These are phyloP conservation scores for Halisarca cf. caerulea DNA, from an alignment of 37 sponge, comb jelly and placozoan species.

Conservation along the genomic window DNA sequence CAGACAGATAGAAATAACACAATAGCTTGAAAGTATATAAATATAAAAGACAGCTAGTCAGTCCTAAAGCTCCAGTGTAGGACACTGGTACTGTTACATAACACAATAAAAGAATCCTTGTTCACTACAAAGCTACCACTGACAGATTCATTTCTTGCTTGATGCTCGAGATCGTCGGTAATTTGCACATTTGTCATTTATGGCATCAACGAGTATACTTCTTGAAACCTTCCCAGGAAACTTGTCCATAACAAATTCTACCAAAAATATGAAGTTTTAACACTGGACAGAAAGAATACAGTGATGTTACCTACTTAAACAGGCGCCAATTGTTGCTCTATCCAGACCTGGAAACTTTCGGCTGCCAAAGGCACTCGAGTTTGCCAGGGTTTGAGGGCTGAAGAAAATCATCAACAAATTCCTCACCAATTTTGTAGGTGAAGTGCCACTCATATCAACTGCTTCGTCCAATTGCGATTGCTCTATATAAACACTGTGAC, in stretches of 20 bases:
- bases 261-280: neutral
- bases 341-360: slow-evolving; percentile 15
- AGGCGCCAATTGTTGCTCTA: slow-evolving; percentile 23
- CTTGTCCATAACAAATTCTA: neutral
- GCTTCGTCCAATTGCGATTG: slow-evolving; percentile 47
- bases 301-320: slow-evolving; percentile 26
- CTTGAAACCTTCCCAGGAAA: slow-evolving; percentile 21
- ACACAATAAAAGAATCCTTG: too few relatives aligned
- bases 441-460: neutral
- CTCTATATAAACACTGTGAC: slow-evolving; percentile 29
- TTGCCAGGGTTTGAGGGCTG: slow-evolving; percentile 1
- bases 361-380: slow-evolving; percentile 30
- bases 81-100: too few relatives aligned
- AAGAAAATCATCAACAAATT: slow-evolving; percentile 34
- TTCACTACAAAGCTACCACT: too few relatives aligned
- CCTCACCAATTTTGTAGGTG: slow-evolving; percentile 33
- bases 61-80: too few relatives aligned
- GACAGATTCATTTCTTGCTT: too few relatives aligned
- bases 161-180: slow-evolving; percentile 1
- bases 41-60: too few relatives aligned
- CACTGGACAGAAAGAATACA: neutral
- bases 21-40: too few relatives aligned
- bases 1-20: too few relatives aligned
- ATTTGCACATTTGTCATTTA: slow-evolving; percentile 54
- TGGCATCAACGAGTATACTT: slow-evolving; percentile 32